Conservation (phyloP, 2,113 vertebrate species). For the Camelus dromedarius region DNA sequence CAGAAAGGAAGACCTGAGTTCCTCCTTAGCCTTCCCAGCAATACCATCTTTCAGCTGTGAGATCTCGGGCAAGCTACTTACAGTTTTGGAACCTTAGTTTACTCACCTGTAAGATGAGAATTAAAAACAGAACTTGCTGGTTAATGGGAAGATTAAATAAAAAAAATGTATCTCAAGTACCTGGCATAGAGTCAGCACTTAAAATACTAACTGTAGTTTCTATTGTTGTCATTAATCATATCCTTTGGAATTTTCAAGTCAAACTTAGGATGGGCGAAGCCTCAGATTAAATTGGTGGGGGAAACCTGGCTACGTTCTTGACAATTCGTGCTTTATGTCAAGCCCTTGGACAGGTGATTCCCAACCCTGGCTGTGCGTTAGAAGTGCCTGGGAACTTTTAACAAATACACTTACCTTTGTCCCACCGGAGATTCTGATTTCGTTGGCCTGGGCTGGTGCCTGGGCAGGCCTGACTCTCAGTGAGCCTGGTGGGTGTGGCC, state of each 20-base stretch:
- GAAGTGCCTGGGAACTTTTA: not conserved
- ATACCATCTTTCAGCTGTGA: not conserved
- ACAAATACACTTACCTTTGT: not conserved
- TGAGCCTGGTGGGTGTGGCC: not conserved
- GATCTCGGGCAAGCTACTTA: not conserved
- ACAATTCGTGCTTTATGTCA: not conserved
- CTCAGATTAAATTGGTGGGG: not conserved
- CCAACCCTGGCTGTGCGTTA: not conserved
- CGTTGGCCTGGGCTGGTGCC: not conserved
- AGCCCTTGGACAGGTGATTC: not conserved
- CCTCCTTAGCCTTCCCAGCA: not conserved
- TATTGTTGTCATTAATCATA: not conserved
- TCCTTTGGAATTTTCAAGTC: slow-evolving; percentile 45
- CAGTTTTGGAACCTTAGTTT: not conserved
- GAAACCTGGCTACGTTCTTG: not conserved
- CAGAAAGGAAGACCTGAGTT: not conserved
- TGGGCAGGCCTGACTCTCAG: not conserved
- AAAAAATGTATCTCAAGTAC: not conserved
- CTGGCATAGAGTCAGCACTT: not conserved
- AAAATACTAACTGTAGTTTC: not conserved
- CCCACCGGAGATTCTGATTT: not conserved
- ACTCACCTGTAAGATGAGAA: not conserved
- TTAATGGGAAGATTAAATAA: not conserved
- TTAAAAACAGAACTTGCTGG: not conserved
- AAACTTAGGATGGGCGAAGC: not conserved